Conservation (phyloP, 2,797 vertebrate species). For the Gambelia wislizenii region DNA sequence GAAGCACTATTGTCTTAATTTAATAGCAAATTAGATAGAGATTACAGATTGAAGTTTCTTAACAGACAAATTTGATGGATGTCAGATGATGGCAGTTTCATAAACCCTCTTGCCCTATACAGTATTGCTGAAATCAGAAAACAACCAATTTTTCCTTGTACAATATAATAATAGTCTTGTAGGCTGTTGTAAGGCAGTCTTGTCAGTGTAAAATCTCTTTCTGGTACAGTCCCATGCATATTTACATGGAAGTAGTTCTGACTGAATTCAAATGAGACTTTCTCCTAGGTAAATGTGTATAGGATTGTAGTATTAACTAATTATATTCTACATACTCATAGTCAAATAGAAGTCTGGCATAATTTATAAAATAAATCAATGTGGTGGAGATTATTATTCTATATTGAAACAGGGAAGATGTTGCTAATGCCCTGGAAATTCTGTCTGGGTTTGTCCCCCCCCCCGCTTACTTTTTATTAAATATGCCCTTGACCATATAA, state of each 20-base stretch:
- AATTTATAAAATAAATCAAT: conserved; percentile 9
- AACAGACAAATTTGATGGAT: neutral
- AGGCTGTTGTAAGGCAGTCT: neutral
- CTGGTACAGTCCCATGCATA: neutral
- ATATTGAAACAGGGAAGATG: neutral
- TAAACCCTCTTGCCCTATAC: neutral
- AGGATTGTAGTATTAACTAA: neutral
- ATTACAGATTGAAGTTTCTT: neutral
- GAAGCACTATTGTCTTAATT: neutral
- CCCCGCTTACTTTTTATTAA: neutral
- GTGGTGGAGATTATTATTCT: neutral
- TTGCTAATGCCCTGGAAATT: neutral
- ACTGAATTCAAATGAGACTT: neutral
- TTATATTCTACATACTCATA: neutral
- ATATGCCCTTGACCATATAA: neutral
- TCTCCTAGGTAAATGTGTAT: neutral
- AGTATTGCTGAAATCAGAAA: neutral
- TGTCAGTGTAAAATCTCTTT: neutral
- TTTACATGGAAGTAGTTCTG: neutral
- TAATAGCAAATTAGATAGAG: neutral
- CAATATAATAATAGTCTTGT: neutral
- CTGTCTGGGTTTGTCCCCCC: neutral
- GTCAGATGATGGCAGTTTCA: neutral
- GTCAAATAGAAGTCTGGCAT: neutral
- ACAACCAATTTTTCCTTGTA: neutral